Percentiles rank a stretch among this genome's conserved stretches.
Evolutionary conservation across 2,888 invertebrate genomes (phyloP).

Genomic region (Dicyrtomina minuta): DNA sequence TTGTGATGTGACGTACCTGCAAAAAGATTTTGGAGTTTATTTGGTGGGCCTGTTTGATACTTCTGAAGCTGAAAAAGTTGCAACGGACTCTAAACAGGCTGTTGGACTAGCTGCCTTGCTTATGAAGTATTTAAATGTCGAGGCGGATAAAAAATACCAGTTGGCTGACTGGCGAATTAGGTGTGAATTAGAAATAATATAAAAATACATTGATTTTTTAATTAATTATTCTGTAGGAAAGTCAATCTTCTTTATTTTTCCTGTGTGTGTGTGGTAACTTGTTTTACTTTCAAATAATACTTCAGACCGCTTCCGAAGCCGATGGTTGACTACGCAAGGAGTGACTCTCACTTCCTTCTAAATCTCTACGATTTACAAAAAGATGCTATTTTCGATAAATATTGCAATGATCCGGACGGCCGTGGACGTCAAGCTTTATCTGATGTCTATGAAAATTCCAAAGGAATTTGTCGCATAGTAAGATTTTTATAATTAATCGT

Average conservation of each 20-base stretch:
- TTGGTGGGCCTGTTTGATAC: slow-evolving; percentile 97
- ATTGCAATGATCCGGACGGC: not conserved
- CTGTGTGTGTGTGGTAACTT: no score
- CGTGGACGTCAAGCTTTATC: not conserved
- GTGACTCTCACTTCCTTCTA: slow-evolving; percentile 91
- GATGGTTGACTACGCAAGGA: slow-evolving; percentile 70
- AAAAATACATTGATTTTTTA: no score
- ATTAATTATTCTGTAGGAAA: no score
- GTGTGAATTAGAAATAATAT: slow-evolving; percentile 50
- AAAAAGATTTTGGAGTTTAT: slow-evolving; percentile 90
- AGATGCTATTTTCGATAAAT: slow-evolving; percentile 60
- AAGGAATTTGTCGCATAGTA: slow-evolving; percentile 18
- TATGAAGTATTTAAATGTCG: slow-evolving; percentile 72
- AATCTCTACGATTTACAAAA: slow-evolving; percentile 80
- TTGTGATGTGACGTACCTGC: slow-evolving; percentile 85
- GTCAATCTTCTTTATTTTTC: no score
- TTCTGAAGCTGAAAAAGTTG: slow-evolving; percentile 73
- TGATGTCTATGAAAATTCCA: slow-evolving; percentile 5
- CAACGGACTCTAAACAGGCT: slow-evolving; percentile 71
- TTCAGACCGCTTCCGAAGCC: slow-evolving; percentile 60
- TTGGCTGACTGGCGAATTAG: slow-evolving; percentile 92
- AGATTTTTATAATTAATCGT: slow-evolving; percentile 6
- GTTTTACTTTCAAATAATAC: not conserved
- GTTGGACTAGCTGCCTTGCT: slow-evolving; percentile 69
- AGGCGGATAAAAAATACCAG: slow-evolving; percentile 86